A percentile compares a stretch with the other conserved stretches of the same genome.
Conservation (phyloP, 2,113 vertebrate species). For the Drymodes brunneopygia region DNA sequence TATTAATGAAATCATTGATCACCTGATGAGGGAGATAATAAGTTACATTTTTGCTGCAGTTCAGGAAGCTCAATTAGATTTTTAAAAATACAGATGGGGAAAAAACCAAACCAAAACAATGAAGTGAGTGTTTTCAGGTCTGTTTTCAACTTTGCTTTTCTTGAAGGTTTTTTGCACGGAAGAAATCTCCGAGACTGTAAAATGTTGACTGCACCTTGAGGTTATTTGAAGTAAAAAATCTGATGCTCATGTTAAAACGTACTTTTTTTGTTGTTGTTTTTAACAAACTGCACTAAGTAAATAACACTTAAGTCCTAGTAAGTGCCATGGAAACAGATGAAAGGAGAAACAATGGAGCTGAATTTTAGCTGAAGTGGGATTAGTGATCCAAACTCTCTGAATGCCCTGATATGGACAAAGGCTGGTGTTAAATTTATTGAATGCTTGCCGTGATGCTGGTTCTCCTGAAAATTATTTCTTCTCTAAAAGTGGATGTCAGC, state of each 20-base stretch:
- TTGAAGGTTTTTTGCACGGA: background rate
- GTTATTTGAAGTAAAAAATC: background rate
- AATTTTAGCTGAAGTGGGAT: conserved; percentile 52
- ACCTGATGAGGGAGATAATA: conserved; percentile 97
- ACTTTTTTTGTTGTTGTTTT: background rate
- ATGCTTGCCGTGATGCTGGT: background rate
- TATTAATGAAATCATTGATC: conserved; percentile 99
- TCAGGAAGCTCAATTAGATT: conserved; percentile 73
- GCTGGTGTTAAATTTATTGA: background rate
- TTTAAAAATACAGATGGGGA: conserved; percentile 42
- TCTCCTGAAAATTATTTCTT: background rate
- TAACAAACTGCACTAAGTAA: conserved; percentile 24
- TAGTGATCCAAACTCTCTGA: background rate
- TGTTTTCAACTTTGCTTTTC: conserved; percentile 51
- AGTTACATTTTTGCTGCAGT: conserved; percentile 78
- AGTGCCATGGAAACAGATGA: conserved; percentile 45
- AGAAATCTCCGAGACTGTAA: background rate
- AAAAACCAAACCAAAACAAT: background rate
- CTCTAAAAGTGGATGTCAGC: background rate
- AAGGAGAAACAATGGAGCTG: conserved; percentile 43
- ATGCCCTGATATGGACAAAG: background rate
- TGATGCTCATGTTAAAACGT: background rate
- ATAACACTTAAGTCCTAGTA: conserved; percentile 37
- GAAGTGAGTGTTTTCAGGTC: background rate
- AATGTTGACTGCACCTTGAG: background rate